A percentile compares a stretch with the other conserved stretches of the same genome.
phyloP scores from a whole-genome alignment of 2,113 vertebrate species.

The Dicrurus megarhynchus region DNA sequence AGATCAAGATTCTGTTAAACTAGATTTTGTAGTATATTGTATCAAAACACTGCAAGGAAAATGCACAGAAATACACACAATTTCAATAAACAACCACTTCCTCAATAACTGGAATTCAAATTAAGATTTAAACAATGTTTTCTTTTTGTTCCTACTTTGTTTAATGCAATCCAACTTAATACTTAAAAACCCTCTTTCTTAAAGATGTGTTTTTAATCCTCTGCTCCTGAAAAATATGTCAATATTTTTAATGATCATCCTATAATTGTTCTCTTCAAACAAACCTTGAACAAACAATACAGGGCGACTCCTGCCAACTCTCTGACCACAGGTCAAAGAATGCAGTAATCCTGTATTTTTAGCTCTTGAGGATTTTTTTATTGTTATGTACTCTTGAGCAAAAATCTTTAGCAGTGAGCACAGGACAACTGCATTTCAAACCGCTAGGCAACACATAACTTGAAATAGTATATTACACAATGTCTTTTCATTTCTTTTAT shows the following conservation, averaged over 20 bases:
- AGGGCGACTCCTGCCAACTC: slow-evolving; percentile 22
- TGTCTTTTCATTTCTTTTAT: background rate
- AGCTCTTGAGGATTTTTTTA: slow-evolving; percentile 26
- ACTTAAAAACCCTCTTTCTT: background rate
- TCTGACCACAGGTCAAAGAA: slow-evolving; percentile 43
- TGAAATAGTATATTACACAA: background rate
- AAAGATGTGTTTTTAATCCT: slow-evolving; percentile 3
- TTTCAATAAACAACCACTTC: background rate
- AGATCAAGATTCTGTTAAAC: background rate
- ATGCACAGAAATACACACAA: background rate
- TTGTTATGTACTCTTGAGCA: background rate
- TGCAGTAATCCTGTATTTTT: slow-evolving; percentile 55
- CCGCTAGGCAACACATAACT: background rate
- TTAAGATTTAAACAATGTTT: background rate
- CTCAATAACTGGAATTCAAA: background rate
- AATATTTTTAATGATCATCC: slow-evolving; percentile 60
- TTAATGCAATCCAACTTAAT: background rate
- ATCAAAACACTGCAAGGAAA: background rate
- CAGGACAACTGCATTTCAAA: background rate
- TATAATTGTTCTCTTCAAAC: slow-evolving; percentile 60
- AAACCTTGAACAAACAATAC: slow-evolving; percentile 60
- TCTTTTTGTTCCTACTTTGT: background rate
- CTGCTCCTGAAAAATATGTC: slow-evolving; percentile 16
- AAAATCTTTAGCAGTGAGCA: background rate
- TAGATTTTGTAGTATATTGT: background rate